Evolutionary conservation across 2,113 vertebrate species (phyloP), one percentile per base, ranked within the genome.

Genomic region (Paedocypris sp.): DNA sequence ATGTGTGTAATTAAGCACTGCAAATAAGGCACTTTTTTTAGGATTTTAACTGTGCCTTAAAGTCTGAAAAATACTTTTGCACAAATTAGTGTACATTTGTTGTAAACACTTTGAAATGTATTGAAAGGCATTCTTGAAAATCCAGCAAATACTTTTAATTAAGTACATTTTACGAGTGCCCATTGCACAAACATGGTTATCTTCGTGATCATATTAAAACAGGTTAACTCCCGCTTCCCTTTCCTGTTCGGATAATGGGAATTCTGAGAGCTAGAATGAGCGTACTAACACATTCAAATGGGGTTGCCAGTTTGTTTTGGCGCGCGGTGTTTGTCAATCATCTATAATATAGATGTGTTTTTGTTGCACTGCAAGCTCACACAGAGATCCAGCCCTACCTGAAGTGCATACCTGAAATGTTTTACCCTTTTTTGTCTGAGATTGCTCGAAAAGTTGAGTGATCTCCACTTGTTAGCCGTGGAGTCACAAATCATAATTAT

Each of bases 161-260:
- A 6, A 38, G 28, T 19, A 26, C 16, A 43, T 23, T 38, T 39
- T 16, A 10, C 10, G 26, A 65, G 35, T 23, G 33, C 9, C 20
- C 58, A 58, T 25, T 13, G 18, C 20, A 31, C 28, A 38, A 50
- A 43, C 46, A 68, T 13, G 11, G 29, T 49, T 15, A 43, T 50
- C 38, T 20, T 18, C 10, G 10, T 15, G 13, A 38, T 43, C 38
- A 8, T 22, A 33, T 32, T 59, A 45, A 57, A 45, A 50, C 31
- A 50, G 33, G 48, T 31, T 12, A 12, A 45, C 48, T 25, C 49
- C 35, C 22, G 5, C 15, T 59, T 42, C 64, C 63, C 20, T 45
- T 66, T 66, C 64, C 64, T 66, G 64, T 66, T 51, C 29, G 13
- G 29, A 35, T 47, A 31, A 46, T 56, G 51, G 36, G 10, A 12